Evolutionary conservation across 2,113 vertebrate genomes (phyloP).

Genomic region (Shinisaurus crocodilurus): DNA sequence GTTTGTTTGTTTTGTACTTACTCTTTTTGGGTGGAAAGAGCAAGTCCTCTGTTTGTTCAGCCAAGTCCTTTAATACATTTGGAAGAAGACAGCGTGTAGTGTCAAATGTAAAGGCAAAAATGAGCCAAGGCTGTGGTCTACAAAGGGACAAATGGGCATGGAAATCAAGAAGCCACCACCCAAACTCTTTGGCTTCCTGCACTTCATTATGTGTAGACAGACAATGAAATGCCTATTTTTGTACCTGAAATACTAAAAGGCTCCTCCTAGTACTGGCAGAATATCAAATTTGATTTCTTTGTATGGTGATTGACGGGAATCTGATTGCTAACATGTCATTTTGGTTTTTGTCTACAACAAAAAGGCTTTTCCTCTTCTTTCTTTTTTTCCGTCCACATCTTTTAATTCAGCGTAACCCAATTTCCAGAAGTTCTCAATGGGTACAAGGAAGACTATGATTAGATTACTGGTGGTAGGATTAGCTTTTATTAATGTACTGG

Average conservation of each 20-base stretch:
- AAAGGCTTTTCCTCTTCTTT: neutral
- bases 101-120: neutral
- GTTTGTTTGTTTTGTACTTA: neutral
- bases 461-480: neutral
- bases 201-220: neutral
- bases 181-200: neutral
- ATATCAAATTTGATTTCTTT: slow-evolving; percentile 17
- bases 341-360: neutral
- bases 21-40: neutral
- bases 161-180: neutral
- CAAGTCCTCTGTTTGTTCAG: neutral
- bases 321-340: slow-evolving; percentile 17
- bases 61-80: neutral
- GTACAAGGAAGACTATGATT: slow-evolving; percentile 2
- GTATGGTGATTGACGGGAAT: slow-evolving; percentile 3
- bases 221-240: neutral
- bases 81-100: neutral
- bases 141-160: neutral
- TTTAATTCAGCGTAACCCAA: neutral
- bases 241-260: slow-evolving; percentile 9
- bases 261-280: neutral
- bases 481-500: neutral
- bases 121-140: too few species aligned
- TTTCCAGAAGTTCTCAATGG: slow-evolving; percentile 8
- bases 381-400: neutral